Percentiles rank a stretch among this genome's conserved stretches.
These are phyloP conservation scores for Ornithoptera priamus DNA, from an alignment of 2,888 invertebrate genomes.

Conservation along the genomic window DNA sequence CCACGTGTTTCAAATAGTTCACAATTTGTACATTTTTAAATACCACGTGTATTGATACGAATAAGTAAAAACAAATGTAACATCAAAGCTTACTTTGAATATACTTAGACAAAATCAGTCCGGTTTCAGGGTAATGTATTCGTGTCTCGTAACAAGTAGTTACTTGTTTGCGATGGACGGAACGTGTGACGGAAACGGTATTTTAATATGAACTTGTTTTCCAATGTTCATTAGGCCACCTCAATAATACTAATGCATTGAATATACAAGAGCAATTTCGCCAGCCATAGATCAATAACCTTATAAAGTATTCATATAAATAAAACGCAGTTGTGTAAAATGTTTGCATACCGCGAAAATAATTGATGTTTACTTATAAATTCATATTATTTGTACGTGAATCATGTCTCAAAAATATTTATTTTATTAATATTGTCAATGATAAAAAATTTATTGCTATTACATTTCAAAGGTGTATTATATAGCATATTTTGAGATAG, in stretches of 20 bases:
- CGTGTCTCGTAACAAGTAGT: slow-evolving; percentile 58
- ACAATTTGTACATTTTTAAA: not conserved
- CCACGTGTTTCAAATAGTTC: not conserved
- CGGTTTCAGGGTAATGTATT: slow-evolving; percentile 40
- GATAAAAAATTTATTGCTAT: not conserved
- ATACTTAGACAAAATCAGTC: slow-evolving; percentile 32
- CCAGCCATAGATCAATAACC: slow-evolving; percentile 14
- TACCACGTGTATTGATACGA: not conserved
- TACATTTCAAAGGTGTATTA: not conserved
- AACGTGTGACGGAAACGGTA: slow-evolving; percentile 72
- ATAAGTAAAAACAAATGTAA: slow-evolving; percentile 1
- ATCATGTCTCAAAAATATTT: not conserved
- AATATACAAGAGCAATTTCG: slow-evolving; percentile 25
- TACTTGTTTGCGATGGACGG: slow-evolving; percentile 47
- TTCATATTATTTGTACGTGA: not conserved
- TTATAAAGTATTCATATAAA: not conserved
- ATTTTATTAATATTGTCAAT: not conserved
- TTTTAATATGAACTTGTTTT: slow-evolving; percentile 63
- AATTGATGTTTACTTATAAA: not conserved
- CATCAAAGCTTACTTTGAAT: slow-evolving; percentile 14
- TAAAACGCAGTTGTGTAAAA: not conserved
- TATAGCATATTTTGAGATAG: not conserved
- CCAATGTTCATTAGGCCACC: slow-evolving; percentile 54
- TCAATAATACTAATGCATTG: slow-evolving; percentile 47
- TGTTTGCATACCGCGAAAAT: not conserved